These are phyloP conservation scores for Melanostoma mellinum DNA, from an alignment of 2,888 invertebrate genomes.

Conservation along the genomic window DNA sequence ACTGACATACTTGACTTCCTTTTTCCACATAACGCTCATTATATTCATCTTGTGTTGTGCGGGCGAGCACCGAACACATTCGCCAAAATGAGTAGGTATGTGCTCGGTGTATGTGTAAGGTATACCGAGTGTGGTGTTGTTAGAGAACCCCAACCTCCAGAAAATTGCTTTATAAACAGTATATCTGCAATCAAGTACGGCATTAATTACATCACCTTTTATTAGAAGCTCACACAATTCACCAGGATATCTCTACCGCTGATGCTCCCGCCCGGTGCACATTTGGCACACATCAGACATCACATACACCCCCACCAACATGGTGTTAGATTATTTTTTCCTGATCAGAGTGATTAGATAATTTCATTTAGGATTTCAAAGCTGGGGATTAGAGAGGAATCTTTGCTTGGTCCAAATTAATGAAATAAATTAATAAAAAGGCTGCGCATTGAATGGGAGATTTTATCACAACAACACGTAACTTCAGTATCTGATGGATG, in stretches of 20 bases:
- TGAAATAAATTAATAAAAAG: conserved; percentile 73
- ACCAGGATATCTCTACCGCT: conserved; percentile 31
- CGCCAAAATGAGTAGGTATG: too few species aligned
- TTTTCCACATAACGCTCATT: conserved; percentile 51
- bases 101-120: not conserved
- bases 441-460: conserved; percentile 67
- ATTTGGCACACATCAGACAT: not conserved
- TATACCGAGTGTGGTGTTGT: conserved; percentile 6
- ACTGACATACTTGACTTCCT: conserved; percentile 48
- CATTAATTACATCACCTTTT: conserved; percentile 73
- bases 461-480: conserved; percentile 67
- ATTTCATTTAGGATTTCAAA: conserved; percentile 65
- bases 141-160: conserved; percentile 22
- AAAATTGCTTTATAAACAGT: not conserved
- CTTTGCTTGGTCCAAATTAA: conserved; percentile 51
- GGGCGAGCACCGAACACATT: too few species aligned
- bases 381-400: not conserved
- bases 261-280: not conserved
- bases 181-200: conserved; percentile 64
- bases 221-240: conserved; percentile 67
- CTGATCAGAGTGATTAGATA: conserved; percentile 68
- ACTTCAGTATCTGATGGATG: conserved; percentile 55
- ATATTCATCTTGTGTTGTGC: conserved; percentile 32
- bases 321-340: conserved; percentile 32
- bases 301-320: conserved; percentile 24